Percentiles rank a stretch among this genome's conserved stretches.
Conservation (phyloP, 2,113 vertebrate genomes). For the Lepus timidus region DNA sequence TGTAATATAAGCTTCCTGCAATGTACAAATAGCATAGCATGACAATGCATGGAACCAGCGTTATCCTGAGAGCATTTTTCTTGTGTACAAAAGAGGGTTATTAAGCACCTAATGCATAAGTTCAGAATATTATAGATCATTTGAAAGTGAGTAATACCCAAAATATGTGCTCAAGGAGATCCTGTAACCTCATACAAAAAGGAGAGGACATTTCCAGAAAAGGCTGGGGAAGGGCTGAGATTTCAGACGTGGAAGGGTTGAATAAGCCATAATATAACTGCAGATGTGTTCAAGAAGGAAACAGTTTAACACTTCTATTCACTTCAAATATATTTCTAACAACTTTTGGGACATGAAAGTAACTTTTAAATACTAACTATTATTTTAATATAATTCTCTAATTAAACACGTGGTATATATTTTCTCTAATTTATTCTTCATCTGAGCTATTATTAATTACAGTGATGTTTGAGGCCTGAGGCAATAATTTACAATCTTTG, state of each 20-base stretch:
- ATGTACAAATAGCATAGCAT: background rate
- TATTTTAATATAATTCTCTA: conserved; percentile 61
- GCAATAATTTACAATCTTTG: conserved; percentile 73
- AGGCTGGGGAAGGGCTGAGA: background rate
- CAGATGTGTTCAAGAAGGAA: background rate
- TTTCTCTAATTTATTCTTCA: conserved; percentile 69
- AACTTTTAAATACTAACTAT: conserved; percentile 63
- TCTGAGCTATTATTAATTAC: conserved; percentile 69
- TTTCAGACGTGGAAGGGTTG: background rate
- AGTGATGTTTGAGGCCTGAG: conserved; percentile 48
- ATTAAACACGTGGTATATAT: conserved; percentile 16
- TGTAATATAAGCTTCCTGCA: background rate
- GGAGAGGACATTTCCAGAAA: background rate
- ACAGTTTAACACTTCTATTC: background rate
- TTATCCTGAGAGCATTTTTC: background rate
- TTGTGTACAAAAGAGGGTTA: background rate
- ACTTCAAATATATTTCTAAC: background rate
- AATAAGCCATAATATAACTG: background rate
- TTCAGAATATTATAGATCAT: background rate
- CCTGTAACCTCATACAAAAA: background rate
- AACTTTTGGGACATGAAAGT: background rate
- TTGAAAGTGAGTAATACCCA: background rate
- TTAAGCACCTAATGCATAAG: background rate
- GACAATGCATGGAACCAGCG: background rate
- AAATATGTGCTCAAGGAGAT: background rate